These are phyloP conservation scores for Ctenopoma multispine DNA, from an alignment of 2,797 vertebrate species.

Conservation along the genomic window DNA sequence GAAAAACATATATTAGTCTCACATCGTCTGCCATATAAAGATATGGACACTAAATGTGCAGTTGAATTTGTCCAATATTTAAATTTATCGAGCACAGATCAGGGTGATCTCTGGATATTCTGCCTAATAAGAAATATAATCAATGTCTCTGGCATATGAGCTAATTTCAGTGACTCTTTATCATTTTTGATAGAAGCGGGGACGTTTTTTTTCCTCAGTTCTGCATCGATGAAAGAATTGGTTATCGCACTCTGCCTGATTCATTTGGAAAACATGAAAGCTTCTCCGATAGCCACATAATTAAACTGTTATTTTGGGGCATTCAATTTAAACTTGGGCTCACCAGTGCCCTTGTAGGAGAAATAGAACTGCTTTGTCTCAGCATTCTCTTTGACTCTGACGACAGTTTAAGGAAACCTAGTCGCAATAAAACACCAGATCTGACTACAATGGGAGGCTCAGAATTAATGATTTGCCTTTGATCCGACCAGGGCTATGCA, in stretches of 20 bases:
- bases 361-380: slow-evolving; percentile 71
- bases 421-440: slow-evolving; percentile 65
- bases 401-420: slow-evolving; percentile 72
- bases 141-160: slow-evolving; percentile 64
- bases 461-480: slow-evolving; percentile 75
- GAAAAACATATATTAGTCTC: slow-evolving; percentile 9
- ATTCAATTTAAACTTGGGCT: slow-evolving; percentile 78
- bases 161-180: slow-evolving; percentile 58
- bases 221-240: slow-evolving; percentile 69
- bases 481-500: slow-evolving; percentile 59
- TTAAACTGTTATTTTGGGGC: slow-evolving; percentile 81
- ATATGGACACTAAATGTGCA: slow-evolving; percentile 28
- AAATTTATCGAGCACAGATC: slow-evolving; percentile 70
- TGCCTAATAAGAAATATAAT: slow-evolving; percentile 68
- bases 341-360: slow-evolving; percentile 68
- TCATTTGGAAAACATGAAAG: slow-evolving; percentile 82
- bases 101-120: slow-evolving; percentile 65
- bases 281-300: slow-evolving; percentile 77
- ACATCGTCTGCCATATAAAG: slow-evolving; percentile 26
- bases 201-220: slow-evolving; percentile 39
- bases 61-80: slow-evolving; percentile 63
- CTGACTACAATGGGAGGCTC: slow-evolving; percentile 57
- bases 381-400: slow-evolving; percentile 64
- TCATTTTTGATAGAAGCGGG: slow-evolving; percentile 51
- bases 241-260: slow-evolving; percentile 71